Conservation (phyloP, 1,140 invertebrate species). For the Euwallacea similis region DNA sequence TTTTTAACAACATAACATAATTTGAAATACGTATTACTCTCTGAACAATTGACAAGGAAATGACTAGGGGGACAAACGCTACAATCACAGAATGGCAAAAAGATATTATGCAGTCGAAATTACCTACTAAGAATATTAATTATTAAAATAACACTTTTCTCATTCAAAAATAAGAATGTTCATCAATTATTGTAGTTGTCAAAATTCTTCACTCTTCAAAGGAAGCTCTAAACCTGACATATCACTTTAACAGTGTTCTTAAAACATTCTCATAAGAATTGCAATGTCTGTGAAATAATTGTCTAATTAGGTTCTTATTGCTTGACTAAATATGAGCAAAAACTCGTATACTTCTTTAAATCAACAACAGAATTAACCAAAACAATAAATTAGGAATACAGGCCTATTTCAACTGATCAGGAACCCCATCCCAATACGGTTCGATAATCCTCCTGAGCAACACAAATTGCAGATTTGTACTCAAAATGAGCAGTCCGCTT, state of each 20-base stretch:
- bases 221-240: background rate
- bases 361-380: no score
- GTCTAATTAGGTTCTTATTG: no score
- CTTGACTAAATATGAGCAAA: no score
- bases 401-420: no score
- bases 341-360: no score
- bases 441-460: no score
- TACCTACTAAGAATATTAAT: background rate
- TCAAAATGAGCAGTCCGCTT: no score
- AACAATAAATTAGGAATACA: no score
- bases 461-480: no score
- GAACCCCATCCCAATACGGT: no score
- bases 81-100: constrained; percentile 3
- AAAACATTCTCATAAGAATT: background rate
- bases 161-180: background rate
- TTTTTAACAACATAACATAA: no score
- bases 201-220: background rate
- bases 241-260: background rate
- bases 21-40: background rate
- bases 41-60: background rate
- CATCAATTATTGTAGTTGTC: background rate
- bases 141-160: background rate
- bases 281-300: background rate
- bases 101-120: background rate
- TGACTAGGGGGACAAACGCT: background rate